Base-by-base conservation (phyloP, 2,113 vertebrate genomes). In the Lampris incognitus region DNA sequence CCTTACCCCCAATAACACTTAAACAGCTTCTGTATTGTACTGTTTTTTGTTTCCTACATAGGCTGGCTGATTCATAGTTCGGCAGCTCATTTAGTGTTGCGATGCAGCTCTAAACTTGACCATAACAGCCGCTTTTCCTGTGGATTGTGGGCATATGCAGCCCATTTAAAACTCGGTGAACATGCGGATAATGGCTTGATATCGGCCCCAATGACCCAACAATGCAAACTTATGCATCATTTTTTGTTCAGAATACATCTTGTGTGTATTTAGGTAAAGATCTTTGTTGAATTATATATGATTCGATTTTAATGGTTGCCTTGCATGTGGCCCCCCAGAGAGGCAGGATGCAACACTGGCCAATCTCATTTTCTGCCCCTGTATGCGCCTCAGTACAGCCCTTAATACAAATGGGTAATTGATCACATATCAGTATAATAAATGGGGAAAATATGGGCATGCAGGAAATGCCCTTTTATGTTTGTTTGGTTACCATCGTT, bases 361-460 rank as follows among this genome's bases (percentile, higher is more conserved):
- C 61, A 62, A 24, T 80, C 9, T 65, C 62, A 36, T 36, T 36
- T 55, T 13, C 7, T 37, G 49, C 59, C 38, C 9, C 40, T 9
- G 48, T 51, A 39, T 73, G 69, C 48, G 72, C 64, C 50, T 69
- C 68, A 46, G 41, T 49, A 41, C 73, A 68, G 60, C 46, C 42
- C 48, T 79, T 74, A 24, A 80, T 44, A 76, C 57, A 59, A 49
- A 73, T 72, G 78, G 24, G 58, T 75, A 84, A 79, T 76, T 82
- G 66, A 51, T 82, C 66, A 80, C 85, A 83, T 58, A 41, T 41
- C 24, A 24, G 24, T 24, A 24, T 24, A 24, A 24, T 24, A 24
- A 24, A 24, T 36, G 5, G 48, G 58, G 13, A 55, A 78, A 52
- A 63, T 38, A 24, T 40, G 38, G 24, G 59, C 71, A 75, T 6